Conservation (phyloP, 2,113 vertebrate genomes). For the Nothoprocta pentlandii region DNA sequence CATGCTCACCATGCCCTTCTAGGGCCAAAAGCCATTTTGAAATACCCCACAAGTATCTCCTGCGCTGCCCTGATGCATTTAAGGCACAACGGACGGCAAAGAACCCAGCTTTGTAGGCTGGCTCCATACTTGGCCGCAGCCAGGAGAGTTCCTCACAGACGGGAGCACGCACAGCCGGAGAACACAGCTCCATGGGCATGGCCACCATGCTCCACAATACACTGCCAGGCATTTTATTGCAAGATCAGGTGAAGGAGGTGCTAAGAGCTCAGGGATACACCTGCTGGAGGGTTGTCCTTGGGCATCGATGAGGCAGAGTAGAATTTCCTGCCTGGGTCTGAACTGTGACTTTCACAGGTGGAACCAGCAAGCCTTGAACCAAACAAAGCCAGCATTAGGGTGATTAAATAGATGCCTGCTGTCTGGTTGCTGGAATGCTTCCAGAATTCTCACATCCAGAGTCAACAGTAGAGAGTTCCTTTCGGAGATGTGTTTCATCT, state of each 20-base stretch:
- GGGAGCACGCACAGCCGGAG: background rate
- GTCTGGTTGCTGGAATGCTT: rapidly evolving
- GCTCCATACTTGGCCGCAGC: background rate
- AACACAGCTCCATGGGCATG: background rate
- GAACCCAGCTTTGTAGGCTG: rapidly evolving
- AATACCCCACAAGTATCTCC: constrained; percentile 5
- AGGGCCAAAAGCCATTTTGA: background rate
- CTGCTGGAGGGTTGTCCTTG: background rate
- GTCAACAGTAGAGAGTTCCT: background rate
- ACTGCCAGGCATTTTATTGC: background rate
- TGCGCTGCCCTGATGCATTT: background rate
- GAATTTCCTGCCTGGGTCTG: background rate
- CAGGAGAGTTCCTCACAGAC: background rate
- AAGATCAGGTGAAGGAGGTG: background rate
- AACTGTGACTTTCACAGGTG: background rate
- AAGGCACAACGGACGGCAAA: background rate
- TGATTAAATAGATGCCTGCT: background rate
- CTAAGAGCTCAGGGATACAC: background rate
- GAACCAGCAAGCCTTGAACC: background rate
- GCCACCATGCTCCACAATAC: background rate
- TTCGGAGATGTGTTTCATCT: background rate
- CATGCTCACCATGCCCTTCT: constrained; percentile 9
- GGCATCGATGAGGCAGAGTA: background rate
- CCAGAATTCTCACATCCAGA: background rate
- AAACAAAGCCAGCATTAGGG: background rate